Evolutionary conservation across 2,888 invertebrate genomes (phyloP).

Genomic region (Colletes collaris): DNA sequence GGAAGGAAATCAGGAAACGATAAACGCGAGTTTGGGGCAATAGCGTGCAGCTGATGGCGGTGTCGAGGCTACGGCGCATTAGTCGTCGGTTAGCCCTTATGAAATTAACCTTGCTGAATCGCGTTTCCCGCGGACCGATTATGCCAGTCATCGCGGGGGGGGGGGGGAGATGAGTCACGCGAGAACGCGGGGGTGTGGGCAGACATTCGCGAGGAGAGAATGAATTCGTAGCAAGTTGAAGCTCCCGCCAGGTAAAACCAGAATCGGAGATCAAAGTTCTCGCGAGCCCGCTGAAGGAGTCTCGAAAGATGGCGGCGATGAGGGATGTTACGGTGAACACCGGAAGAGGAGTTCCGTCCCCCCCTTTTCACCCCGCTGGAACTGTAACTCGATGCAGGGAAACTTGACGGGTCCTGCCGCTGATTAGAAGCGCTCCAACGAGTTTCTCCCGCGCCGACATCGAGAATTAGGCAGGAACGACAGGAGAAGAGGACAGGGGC

Average conservation of each 20-base stretch:
- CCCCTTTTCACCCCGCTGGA: conserved; percentile 7
- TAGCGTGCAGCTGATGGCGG: too few species aligned
- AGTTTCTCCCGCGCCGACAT: conserved; percentile 75
- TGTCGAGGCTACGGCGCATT: too few species aligned
- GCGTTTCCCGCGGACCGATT: conserved; percentile 22
- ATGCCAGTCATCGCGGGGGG: conserved; percentile 12
- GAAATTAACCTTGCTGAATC: conserved; percentile 39
- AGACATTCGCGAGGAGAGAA: conserved; percentile 3
- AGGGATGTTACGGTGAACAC: conserved; percentile 64
- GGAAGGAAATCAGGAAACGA: too few species aligned
- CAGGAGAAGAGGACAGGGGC: conserved; percentile 19
- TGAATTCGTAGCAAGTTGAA: conserved; percentile 13
- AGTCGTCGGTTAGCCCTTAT: conserved; percentile 24
- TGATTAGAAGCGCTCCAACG: conserved; percentile 81
- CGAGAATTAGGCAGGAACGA: conserved; percentile 75
- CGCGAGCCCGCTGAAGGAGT: conserved; percentile 50
- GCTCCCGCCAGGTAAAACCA: conserved; percentile 65
- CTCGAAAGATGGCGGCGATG: conserved; percentile 59
- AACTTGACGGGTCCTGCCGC: conserved; percentile 78
- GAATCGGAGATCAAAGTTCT: conserved; percentile 78
- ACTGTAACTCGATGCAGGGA: conserved; percentile 77
- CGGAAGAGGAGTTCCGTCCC: conserved; percentile 32
- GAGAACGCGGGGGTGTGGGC: too few species aligned
- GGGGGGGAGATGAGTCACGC: neutral
- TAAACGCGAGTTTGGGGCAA: too few species aligned